Percentiles rank a stretch among this genome's conserved stretches.
These are phyloP conservation scores for Choloepus didactylus DNA, from an alignment of 2,797 vertebrate species.

Conservation along the genomic window DNA sequence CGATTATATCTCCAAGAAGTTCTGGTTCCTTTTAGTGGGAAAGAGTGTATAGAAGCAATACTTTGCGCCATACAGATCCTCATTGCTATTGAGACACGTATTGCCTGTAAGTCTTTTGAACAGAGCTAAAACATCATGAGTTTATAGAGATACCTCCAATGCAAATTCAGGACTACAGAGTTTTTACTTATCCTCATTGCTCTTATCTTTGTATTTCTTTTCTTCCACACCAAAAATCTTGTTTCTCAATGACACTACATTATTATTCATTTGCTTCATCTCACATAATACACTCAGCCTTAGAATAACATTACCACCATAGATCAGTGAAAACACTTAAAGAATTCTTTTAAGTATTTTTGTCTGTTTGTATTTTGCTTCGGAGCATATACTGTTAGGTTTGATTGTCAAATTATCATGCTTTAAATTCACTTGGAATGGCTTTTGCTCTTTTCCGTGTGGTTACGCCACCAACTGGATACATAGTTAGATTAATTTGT, in stretches of 20 bases:
- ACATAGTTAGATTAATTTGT: not conserved
- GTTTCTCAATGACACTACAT: not conserved
- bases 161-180: not conserved
- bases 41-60: not conserved
- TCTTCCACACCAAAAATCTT: not conserved
- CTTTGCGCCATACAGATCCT: not conserved
- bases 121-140: not conserved
- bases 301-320: not conserved
- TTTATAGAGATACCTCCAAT: not conserved
- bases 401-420: not conserved
- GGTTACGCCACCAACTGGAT: not conserved
- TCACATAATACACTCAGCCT: not conserved
- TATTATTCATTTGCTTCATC: not conserved
- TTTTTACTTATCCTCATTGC: not conserved
- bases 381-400: not conserved
- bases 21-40: not conserved
- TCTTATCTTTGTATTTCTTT: not conserved
- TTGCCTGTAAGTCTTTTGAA: not conserved
- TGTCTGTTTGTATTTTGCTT: not conserved
- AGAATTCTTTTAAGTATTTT: not conserved
- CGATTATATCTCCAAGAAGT: constrained; percentile 10
- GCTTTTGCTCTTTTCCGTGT: not conserved
- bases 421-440: not conserved
- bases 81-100: not conserved
- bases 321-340: constrained; percentile 11